Evolutionary conservation across 2,113 vertebrate genomes (phyloP).

Genomic region (Psammodynastes pulverulentus): DNA sequence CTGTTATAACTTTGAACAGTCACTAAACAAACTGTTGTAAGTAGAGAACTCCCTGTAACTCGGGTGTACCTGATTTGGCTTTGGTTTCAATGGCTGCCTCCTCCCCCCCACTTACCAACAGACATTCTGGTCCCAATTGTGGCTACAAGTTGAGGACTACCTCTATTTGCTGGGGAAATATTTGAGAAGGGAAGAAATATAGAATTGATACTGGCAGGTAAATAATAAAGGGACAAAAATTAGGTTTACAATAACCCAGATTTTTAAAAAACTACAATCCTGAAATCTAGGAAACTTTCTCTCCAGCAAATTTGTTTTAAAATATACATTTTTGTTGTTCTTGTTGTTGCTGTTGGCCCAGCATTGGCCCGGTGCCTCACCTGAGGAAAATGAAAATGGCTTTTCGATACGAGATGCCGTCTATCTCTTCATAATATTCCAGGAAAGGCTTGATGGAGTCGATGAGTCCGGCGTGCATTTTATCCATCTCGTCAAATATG

Average conservation of each 20-base stretch:
- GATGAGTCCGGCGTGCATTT: slow-evolving; percentile 89
- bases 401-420: slow-evolving; percentile 87
- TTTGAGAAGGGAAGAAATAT: not conserved
- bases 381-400: slow-evolving; percentile 98
- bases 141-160: not conserved
- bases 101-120: too few relatives aligned
- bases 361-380: slow-evolving; percentile 51
- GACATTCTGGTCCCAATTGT: too few relatives aligned
- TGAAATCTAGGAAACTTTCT: not conserved
- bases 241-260: not conserved
- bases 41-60: not conserved
- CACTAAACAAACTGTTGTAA: not conserved
- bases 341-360: too few relatives aligned
- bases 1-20: not conserved
- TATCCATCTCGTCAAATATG: slow-evolving; percentile 97
- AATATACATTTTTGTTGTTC: not conserved
- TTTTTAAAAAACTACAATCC: not conserved
- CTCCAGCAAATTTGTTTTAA: not conserved
- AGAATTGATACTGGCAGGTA: not conserved
- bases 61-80: too few relatives aligned
- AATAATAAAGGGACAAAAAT: not conserved
- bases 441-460: slow-evolving; percentile 93
- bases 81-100: too few relatives aligned
- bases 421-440: slow-evolving; percentile 86
- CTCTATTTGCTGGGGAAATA: not conserved